Evolutionary conservation across 2,888 invertebrate species (phyloP).

Genomic region (Ochropacha duplaris): DNA sequence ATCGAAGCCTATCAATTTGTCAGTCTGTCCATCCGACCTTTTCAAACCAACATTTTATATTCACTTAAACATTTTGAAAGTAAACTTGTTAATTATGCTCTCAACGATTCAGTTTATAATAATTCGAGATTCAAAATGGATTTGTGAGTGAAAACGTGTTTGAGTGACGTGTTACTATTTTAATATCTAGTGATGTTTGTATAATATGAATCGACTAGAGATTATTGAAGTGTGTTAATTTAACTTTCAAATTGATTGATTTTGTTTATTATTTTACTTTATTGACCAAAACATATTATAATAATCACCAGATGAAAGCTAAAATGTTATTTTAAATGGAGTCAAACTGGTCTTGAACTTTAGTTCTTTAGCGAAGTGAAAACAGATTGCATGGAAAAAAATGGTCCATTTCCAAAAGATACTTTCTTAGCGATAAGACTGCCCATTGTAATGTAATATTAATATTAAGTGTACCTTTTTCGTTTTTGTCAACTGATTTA

Average conservation of each 20-base stretch:
- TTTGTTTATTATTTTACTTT: conserved; percentile 40
- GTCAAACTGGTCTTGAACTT: too few relatives aligned
- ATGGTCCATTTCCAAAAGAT: too few relatives aligned
- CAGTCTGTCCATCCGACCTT: conserved; percentile 45
- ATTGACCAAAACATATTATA: too few relatives aligned
- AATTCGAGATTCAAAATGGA: conserved; percentile 45
- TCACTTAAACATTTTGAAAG: conserved; percentile 73
- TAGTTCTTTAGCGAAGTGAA: background rate
- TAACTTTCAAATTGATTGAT: conserved; percentile 41
- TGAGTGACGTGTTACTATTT: conserved; percentile 62
- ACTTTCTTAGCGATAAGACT: too few relatives aligned
- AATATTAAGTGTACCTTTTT: too few relatives aligned
- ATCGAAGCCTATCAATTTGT: conserved; percentile 69
- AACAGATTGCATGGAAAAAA: too few relatives aligned
- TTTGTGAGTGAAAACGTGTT: conserved; percentile 26
- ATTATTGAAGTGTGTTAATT: conserved; percentile 43
- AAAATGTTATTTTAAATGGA: background rate
- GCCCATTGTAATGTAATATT: too few relatives aligned
- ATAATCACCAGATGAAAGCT: conserved; percentile 19
- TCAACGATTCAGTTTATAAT: conserved; percentile 65
- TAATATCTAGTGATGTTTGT: conserved; percentile 30
- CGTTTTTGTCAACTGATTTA: too few relatives aligned
- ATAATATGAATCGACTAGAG: conserved; percentile 15
- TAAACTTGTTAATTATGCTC: conserved; percentile 71
- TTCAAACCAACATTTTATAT: conserved; percentile 34